A percentile compares a stretch with the other conserved stretches of the same genome.
Conservation (phyloP, 2,113 vertebrate species). For the Climacteris rufus region DNA sequence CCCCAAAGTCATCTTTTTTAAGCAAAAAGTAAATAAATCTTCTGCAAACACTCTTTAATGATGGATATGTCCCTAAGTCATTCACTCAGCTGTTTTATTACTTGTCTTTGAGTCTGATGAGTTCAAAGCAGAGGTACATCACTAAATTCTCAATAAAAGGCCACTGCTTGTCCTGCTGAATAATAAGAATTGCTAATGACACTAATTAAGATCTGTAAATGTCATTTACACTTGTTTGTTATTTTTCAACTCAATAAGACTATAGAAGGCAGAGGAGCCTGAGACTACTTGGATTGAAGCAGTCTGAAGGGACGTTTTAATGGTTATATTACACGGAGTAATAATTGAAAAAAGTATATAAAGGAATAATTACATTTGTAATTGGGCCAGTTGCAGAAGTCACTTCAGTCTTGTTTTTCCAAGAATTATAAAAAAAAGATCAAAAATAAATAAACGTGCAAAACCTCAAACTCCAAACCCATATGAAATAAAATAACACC, state of each 20-base stretch:
- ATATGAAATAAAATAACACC: neutral
- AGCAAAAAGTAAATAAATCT: neutral
- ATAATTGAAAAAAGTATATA: neutral
- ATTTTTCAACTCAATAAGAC: slow-evolving; percentile 76
- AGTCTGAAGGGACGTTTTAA: slow-evolving; percentile 50
- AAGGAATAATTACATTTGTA: neutral
- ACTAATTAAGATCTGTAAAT: slow-evolving; percentile 77
- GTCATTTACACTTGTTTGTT: slow-evolving; percentile 76
- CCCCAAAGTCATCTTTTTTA: neutral
- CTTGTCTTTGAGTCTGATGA: slow-evolving; percentile 74
- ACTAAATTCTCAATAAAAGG: slow-evolving; percentile 75
- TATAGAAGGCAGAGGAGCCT: slow-evolving; percentile 38
- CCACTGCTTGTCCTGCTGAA: slow-evolving; percentile 74
- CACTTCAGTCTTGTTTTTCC: neutral
- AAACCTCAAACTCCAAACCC: neutral
- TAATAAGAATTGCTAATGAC: slow-evolving; percentile 75
- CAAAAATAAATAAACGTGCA: too few relatives aligned
- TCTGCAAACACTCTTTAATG: slow-evolving; percentile 47
- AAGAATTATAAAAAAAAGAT: too few relatives aligned
- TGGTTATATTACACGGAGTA: slow-evolving; percentile 27
- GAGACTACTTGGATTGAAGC: slow-evolving; percentile 55
- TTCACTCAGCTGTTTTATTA: slow-evolving; percentile 73
- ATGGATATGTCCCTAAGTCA: slow-evolving; percentile 62
- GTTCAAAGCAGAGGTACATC: slow-evolving; percentile 71
- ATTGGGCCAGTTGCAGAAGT: neutral